Percentiles rank a stretch among this genome's conserved stretches.
Conservation (phyloP, 2,797 vertebrate species). For the Tachyglossus aculeatus region DNA sequence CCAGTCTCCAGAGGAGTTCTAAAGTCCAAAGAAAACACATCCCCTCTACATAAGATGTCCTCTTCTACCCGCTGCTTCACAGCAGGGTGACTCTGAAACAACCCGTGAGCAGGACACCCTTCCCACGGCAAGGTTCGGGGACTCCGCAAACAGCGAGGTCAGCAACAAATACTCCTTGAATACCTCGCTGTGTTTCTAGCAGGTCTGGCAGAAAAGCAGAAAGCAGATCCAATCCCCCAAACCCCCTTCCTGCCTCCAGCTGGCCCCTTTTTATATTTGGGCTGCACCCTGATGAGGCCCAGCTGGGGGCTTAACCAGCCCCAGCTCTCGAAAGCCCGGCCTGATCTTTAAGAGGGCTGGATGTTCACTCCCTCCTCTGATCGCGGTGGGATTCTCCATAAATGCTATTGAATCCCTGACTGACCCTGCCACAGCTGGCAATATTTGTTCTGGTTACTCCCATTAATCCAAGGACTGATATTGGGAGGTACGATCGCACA, state of each 20-base stretch:
- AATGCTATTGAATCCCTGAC: neutral
- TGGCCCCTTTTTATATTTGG: neutral
- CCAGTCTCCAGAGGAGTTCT: no score
- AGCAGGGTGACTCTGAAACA: no score
- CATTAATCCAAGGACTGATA: neutral
- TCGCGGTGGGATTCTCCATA: no score
- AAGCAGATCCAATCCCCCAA: neutral
- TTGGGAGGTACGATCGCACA: no score
- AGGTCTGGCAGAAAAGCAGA: neutral
- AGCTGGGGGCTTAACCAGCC: neutral
- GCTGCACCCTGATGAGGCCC: neutral
- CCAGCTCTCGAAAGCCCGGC: neutral
- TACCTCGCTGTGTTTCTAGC: neutral
- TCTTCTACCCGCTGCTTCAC: no score
- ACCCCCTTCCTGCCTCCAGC: neutral
- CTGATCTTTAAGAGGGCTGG: no score
- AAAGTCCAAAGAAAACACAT: no score
- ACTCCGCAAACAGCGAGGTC: no score
- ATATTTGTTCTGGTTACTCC: constrained; percentile 1
- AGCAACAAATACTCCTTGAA: neutral
- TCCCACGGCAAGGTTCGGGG: no score
- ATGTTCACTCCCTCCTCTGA: no score
- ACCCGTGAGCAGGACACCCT: no score
- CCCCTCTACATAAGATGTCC: no score
- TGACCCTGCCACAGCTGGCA: neutral